phyloP scores from a whole-genome alignment of 2,113 vertebrate species.

The Ptilonorhynchus violaceus region DNA sequence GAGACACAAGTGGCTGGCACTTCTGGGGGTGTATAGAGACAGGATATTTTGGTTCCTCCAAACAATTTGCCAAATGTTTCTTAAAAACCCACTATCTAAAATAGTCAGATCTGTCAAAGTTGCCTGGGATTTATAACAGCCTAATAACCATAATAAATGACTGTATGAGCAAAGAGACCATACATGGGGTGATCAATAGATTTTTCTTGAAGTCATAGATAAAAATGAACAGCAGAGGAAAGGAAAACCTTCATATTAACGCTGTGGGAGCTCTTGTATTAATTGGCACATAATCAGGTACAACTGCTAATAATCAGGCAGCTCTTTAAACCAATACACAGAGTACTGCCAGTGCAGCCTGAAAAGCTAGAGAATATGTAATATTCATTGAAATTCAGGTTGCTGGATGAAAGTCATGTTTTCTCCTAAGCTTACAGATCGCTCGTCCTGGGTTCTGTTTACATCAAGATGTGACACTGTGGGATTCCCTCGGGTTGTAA shows the following conservation, averaged over 20 bases:
- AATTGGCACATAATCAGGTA: conserved; percentile 67
- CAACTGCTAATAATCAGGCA: conserved; percentile 61
- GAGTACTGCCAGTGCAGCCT: conserved; percentile 1
- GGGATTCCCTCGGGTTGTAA: background rate
- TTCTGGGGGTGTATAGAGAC: accelerated
- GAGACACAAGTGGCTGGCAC: background rate
- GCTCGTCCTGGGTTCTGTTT: background rate
- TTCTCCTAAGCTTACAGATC: background rate
- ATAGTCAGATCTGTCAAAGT: conserved; percentile 30
- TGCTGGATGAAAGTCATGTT: background rate
- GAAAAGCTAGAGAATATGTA: background rate
- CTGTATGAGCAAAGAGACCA: conserved; percentile 35
- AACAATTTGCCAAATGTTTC: conserved; percentile 7
- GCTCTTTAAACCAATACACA: conserved; percentile 39
- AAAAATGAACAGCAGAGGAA: conserved; percentile 57
- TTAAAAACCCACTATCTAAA: conserved; percentile 4
- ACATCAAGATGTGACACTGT: background rate
- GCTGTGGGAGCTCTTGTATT: conserved; percentile 56
- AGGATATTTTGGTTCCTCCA: background rate
- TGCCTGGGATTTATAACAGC: conserved; percentile 33
- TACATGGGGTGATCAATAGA: conserved; percentile 42
- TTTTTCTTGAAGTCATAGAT: conserved; percentile 52
- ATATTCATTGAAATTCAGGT: background rate
- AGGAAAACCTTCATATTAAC: conserved; percentile 53
- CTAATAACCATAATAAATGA: conserved; percentile 66